Conservation (phyloP, 2,888 invertebrate genomes). For the Acleris laterana region DNA sequence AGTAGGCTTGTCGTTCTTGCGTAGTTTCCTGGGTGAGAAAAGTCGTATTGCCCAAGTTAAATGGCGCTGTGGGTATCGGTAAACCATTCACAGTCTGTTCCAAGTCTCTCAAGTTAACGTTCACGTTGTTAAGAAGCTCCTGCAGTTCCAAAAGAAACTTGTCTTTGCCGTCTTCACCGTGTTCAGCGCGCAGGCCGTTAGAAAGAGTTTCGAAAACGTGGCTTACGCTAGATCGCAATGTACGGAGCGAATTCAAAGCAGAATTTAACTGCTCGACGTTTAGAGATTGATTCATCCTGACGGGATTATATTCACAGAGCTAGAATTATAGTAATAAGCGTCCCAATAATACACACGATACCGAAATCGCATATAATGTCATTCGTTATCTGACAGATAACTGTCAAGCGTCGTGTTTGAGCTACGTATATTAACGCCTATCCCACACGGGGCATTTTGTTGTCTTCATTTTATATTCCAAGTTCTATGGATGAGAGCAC, state of each 20-base stretch:
- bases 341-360: not conserved
- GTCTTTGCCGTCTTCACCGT: slow-evolving; percentile 92
- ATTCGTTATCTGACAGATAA: not conserved
- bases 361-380: not conserved
- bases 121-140: slow-evolving; percentile 91
- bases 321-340: slow-evolving; percentile 4
- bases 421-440: slow-evolving; percentile 4
- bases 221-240: slow-evolving; percentile 92
- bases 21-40: slow-evolving; percentile 95
- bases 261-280: slow-evolving; percentile 88
- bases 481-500: too few relatives aligned
- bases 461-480: too few relatives aligned
- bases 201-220: slow-evolving; percentile 93
- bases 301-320: slow-evolving; percentile 24
- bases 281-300: slow-evolving; percentile 58
- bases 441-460: not conserved
- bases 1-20: slow-evolving; percentile 94
- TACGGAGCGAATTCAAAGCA: slow-evolving; percentile 90
- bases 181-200: slow-evolving; percentile 91
- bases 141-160: slow-evolving; percentile 92
- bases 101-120: slow-evolving; percentile 92
- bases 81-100: slow-evolving; percentile 89
- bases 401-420: not conserved
- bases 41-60: slow-evolving; percentile 93
- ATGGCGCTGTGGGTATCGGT: slow-evolving; percentile 91